Percentiles rank a stretch among this genome's conserved stretches.
Conservation (phyloP, 2,113 vertebrate genomes). For the Thamnaconus septentrionalis region DNA sequence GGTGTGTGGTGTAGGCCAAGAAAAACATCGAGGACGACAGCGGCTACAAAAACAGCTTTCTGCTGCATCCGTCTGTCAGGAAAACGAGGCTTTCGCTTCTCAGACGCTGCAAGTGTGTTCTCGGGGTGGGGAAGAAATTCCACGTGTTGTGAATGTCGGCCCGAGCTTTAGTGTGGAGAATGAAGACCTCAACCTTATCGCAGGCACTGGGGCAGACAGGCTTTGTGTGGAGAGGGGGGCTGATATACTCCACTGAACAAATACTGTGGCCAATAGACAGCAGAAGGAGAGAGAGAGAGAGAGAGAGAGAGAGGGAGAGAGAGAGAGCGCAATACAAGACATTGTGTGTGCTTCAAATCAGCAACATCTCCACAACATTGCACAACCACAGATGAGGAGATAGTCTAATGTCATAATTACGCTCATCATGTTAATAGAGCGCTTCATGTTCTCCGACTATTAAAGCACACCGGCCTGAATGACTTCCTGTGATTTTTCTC, state of each 20-base stretch:
- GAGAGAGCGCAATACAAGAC: too few relatives aligned
- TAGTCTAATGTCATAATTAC: neutral
- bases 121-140: slow-evolving; percentile 6
- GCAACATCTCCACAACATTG: too few relatives aligned
- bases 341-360: too few relatives aligned
- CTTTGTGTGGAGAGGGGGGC: slow-evolving; percentile 49
- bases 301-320: neutral
- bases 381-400: neutral
- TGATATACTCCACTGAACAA: slow-evolving; percentile 61
- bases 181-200: slow-evolving; percentile 69
- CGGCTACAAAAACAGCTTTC: slow-evolving; percentile 56
- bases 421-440: neutral
- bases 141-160: slow-evolving; percentile 19
- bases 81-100: slow-evolving; percentile 35
- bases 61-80: slow-evolving; percentile 45
- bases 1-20: slow-evolving; percentile 37
- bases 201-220: slow-evolving; percentile 51
- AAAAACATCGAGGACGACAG: slow-evolving; percentile 58
- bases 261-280: slow-evolving; percentile 36
- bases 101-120: neutral
- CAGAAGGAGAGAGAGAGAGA: slow-evolving; percentile 31
- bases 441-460: neutral
- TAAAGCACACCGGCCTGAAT: slow-evolving; percentile 1
- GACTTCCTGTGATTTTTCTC: slow-evolving; percentile 5
- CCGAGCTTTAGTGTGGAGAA: slow-evolving; percentile 40